A percentile compares a stretch with the other conserved stretches of the same genome.
Conservation (phyloP, 2,113 vertebrate species). For the Phyllostomus discolor region DNA sequence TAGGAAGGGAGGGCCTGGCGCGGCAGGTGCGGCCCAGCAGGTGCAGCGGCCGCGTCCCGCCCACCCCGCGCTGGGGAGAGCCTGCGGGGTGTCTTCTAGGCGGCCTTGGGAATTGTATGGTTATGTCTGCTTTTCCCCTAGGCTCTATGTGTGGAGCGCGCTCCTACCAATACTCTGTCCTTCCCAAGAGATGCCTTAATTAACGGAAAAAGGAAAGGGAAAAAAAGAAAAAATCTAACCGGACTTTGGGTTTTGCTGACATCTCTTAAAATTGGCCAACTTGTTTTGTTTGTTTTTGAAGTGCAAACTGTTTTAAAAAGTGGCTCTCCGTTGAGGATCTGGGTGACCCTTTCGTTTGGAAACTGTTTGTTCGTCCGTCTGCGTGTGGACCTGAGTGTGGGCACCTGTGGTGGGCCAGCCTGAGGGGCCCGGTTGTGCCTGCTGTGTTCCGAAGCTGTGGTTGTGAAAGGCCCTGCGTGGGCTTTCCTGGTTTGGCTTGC, state of each 20-base stretch:
- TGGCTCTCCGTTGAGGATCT: background rate
- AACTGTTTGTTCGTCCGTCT: background rate
- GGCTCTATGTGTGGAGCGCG: background rate
- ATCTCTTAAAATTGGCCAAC: background rate
- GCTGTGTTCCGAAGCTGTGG: background rate
- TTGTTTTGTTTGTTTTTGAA: slow-evolving; percentile 23
- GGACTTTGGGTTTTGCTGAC: background rate
- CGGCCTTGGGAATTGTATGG: background rate
- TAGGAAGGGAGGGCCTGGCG: background rate
- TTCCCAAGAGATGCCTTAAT: background rate
- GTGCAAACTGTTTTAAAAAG: background rate
- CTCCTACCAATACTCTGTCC: background rate
- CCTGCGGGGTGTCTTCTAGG: background rate
- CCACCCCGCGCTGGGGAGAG: background rate
- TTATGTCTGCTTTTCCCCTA: background rate
- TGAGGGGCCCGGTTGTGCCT: background rate
- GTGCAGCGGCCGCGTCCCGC: background rate
- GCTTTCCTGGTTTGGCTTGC: background rate
- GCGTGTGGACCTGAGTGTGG: background rate
- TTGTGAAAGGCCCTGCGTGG: background rate
- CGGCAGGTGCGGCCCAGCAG: slow-evolving; percentile 33
- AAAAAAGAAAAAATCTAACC: background rate
- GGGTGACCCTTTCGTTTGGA: background rate
- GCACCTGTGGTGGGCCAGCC: background rate
- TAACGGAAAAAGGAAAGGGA: too few species aligned